Conservation (phyloP, 2,113 vertebrate species). For the Poecile atricapillus region DNA sequence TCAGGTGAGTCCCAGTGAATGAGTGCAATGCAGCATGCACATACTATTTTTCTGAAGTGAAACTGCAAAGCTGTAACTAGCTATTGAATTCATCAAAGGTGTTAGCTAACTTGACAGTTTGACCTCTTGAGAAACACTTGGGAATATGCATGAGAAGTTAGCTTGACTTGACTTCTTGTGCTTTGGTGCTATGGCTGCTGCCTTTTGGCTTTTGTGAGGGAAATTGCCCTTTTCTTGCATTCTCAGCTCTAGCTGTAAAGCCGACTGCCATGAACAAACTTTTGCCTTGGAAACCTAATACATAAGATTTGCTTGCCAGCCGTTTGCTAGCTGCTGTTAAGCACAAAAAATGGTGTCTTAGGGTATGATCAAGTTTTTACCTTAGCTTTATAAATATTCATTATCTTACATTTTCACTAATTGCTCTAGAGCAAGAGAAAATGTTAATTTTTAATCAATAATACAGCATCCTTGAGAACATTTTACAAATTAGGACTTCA, state of each 20-base stretch:
- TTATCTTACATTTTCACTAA: conserved; percentile 51
- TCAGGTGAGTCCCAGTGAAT: neutral
- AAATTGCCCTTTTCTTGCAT: neutral
- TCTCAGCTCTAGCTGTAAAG: neutral
- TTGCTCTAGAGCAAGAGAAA: conserved; percentile 27
- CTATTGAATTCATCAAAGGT: neutral
- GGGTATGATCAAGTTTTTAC: conserved; percentile 6
- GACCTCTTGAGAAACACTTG: neutral
- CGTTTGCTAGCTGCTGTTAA: neutral
- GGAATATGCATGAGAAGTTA: neutral
- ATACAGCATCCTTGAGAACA: conserved; percentile 29
- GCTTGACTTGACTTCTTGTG: neutral
- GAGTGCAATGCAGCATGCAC: neutral
- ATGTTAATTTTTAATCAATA: conserved; percentile 68
- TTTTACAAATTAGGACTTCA: conserved; percentile 49
- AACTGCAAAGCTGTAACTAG: neutral
- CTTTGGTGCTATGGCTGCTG: neutral
- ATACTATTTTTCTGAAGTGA: neutral
- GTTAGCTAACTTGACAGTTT: neutral
- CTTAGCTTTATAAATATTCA: conserved; percentile 63
- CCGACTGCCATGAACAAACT: neutral
- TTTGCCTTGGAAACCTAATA: neutral
- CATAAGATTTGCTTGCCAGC: neutral
- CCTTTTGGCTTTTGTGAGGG: neutral
- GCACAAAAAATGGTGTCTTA: neutral